Evolutionary conservation across 2,113 vertebrate species (phyloP).

Genomic region (Galbula dea): DNA sequence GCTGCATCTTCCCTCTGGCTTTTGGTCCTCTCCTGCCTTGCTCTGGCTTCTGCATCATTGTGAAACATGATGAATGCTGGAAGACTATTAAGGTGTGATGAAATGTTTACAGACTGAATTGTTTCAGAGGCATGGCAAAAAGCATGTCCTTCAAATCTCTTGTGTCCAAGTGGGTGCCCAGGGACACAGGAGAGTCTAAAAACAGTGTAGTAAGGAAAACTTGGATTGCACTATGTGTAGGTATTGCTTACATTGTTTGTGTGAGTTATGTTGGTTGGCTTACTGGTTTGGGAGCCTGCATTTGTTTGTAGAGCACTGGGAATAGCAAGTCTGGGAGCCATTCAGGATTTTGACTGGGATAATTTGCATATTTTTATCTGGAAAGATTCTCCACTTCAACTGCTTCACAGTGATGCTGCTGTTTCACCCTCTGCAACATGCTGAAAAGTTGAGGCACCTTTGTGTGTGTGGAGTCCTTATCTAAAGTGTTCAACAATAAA

Average conservation of each 20-base stretch:
- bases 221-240: neutral
- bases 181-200: too few relatives aligned
- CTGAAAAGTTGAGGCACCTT: conserved; percentile 25
- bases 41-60: neutral
- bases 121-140: neutral
- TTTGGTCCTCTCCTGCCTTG: neutral
- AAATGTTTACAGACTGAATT: neutral
- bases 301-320: neutral
- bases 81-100: neutral
- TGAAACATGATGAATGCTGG: neutral
- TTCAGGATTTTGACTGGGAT: neutral
- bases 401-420: conserved; percentile 8
- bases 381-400: neutral
- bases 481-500: conserved; percentile 41
- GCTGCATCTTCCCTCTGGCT: neutral
- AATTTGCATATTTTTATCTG: conserved; percentile 16
- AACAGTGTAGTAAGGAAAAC: neutral
- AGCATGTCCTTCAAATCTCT: neutral
- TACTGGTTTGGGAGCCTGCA: neutral
- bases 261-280: neutral
- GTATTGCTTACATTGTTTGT: neutral
- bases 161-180: neutral
- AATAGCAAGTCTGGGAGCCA: neutral
- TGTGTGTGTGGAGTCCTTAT: conserved; percentile 25
- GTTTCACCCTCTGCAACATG: neutral